Evolutionary conservation across 2,113 vertebrate species (phyloP).

Genomic region (Rhinichthys klamathensis): DNA sequence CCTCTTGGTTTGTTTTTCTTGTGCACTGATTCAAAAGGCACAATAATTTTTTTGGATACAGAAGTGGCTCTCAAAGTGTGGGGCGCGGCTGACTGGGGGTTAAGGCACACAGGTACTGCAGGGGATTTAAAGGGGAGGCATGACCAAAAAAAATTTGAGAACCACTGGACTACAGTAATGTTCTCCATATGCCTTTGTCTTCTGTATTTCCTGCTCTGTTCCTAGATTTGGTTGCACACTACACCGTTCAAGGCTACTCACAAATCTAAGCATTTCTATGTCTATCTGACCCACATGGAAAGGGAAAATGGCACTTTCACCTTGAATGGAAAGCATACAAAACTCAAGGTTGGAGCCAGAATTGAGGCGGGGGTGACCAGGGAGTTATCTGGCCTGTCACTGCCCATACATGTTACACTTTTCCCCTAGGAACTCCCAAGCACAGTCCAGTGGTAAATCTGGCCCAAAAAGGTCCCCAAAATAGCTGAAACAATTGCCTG

Average conservation of each 20-base stretch:
- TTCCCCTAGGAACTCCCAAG: constrained; percentile 58
- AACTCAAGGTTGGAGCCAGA: constrained; percentile 38
- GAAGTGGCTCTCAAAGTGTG: too few relatives aligned
- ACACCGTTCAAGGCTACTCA: constrained; percentile 12
- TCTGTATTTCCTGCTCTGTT: neutral
- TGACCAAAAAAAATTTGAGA: too few relatives aligned
- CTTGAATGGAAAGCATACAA: constrained; percentile 46
- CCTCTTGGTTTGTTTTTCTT: constrained; percentile 13
- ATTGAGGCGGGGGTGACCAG: neutral
- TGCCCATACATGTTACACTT: constrained; percentile 64
- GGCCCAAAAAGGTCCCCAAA: constrained; percentile 62
- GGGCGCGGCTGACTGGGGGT: too few relatives aligned
- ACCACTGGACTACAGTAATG: neutral
- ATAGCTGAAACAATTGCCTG: constrained; percentile 66
- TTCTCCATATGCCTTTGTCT: constrained; percentile 18
- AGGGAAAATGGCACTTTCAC: constrained; percentile 63
- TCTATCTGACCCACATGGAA: constrained; percentile 47
- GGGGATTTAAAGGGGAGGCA: too few relatives aligned
- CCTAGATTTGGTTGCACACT: neutral
- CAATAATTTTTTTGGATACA: neutral
- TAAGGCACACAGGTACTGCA: too few relatives aligned
- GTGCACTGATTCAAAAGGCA: neutral
- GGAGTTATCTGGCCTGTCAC: constrained; percentile 49
- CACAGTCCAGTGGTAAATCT: constrained; percentile 58
- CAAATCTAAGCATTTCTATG: neutral